These are phyloP conservation scores for Periophthalmus modestus DNA, from an alignment of 2,113 vertebrate genomes.

Conservation along the genomic window DNA sequence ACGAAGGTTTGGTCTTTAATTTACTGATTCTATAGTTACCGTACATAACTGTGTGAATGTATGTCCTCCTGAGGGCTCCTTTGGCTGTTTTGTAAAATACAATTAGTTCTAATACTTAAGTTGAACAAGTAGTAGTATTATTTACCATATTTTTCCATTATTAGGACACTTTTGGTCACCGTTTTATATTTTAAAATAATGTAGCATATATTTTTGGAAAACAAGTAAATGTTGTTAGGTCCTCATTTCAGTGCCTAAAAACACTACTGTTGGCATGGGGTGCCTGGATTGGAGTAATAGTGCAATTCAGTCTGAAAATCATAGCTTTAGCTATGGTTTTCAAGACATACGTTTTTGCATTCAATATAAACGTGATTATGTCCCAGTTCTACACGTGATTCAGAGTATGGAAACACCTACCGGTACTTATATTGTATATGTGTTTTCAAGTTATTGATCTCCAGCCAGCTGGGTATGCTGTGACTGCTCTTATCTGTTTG, in stretches of 20 bases:
- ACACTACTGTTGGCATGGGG: not conserved
- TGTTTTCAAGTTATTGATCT: conserved; percentile 1
- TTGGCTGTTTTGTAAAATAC: not conserved
- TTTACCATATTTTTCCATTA: not conserved
- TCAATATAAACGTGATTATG: not conserved
- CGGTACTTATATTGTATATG: not conserved
- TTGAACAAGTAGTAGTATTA: not conserved
- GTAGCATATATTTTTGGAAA: too few relatives aligned
- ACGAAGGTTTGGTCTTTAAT: not conserved
- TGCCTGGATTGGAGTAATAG: not conserved
- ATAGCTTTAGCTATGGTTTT: too few relatives aligned
- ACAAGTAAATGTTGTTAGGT: not conserved
- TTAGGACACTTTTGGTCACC: not conserved
- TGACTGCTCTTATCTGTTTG: conserved; percentile 9
- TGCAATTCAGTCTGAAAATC: not conserved
- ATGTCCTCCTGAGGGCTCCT: not conserved
- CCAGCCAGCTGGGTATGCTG: not conserved
- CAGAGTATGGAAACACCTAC: not conserved
- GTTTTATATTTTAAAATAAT: not conserved
- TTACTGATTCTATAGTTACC: not conserved
- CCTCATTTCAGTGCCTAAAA: too few relatives aligned
- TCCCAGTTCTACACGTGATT: not conserved
- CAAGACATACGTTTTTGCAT: not conserved
- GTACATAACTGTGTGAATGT: not conserved
- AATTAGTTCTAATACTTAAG: not conserved